Evolutionary conservation across 92 coral and sea anemone genomes (phyloP).

Genomic region (Phenganax subtilis): DNA sequence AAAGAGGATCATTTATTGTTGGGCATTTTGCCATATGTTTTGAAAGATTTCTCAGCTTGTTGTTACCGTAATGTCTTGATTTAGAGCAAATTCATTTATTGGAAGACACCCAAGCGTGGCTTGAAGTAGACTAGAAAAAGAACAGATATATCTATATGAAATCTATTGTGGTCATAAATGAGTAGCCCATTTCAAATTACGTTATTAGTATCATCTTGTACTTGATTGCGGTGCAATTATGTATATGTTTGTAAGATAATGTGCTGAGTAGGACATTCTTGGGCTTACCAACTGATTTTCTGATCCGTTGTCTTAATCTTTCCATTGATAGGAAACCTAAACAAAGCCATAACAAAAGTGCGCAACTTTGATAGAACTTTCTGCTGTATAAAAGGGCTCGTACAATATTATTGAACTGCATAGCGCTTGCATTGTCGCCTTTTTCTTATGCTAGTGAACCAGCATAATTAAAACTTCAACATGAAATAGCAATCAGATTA

Average conservation of each 20-base stretch:
- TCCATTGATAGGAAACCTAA: conserved; percentile 87
- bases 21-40: neutral
- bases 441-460: no score
- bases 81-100: conserved; percentile 71
- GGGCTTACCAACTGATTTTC: conserved; percentile 75
- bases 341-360: neutral
- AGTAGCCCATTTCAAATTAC: neutral
- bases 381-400: no score
- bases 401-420: no score
- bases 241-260: no score
- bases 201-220: no score
- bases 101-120: conserved; percentile 80
- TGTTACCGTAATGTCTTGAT: conserved; percentile 88
- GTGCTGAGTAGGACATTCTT: no score
- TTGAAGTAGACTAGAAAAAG: conserved; percentile 70
- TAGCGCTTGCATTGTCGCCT: no score
- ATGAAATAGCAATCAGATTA: neutral
- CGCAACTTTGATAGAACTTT: no score
- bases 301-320: conserved; percentile 90
- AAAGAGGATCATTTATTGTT: neutral
- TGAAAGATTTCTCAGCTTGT: neutral
- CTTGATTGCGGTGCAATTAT: neutral
- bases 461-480: neutral
- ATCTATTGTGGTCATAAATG: neutral
- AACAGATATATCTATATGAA: neutral